Conservation (phyloP, 2,888 invertebrate species). For the Gisinianus flammeolus region DNA sequence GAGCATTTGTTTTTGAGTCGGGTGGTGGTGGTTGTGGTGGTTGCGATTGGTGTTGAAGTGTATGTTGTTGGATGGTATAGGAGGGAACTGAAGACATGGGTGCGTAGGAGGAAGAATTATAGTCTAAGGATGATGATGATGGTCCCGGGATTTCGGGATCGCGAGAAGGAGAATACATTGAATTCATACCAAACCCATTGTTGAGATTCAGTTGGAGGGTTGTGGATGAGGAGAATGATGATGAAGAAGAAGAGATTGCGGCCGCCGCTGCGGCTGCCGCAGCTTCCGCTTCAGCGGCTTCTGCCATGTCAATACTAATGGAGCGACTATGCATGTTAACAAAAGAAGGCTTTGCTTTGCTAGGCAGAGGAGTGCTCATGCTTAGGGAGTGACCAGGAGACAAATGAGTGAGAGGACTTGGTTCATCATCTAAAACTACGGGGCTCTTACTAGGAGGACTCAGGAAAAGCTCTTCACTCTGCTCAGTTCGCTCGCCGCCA, state of each 20-base stretch:
- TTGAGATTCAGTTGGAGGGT: constrained; percentile 41
- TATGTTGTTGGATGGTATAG: constrained; percentile 5
- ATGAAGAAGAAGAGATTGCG: not conserved
- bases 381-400: constrained; percentile 51
- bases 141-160: not conserved
- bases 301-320: constrained; percentile 49
- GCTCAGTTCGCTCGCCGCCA: constrained; percentile 44
- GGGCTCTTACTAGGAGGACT: constrained; percentile 56
- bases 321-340: constrained; percentile 55
- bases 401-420: constrained; percentile 37
- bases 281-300: constrained; percentile 25
- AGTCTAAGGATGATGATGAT: constrained; percentile 20
- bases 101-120: constrained; percentile 4
- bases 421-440: constrained; percentile 52
- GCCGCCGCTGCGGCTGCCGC: not conserved
- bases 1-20: constrained; percentile 55
- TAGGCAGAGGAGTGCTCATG: constrained; percentile 56
- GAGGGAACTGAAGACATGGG: not conserved
- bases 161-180: constrained; percentile 23
- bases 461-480: constrained; percentile 56
- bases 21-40: constrained; percentile 31
- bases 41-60: not conserved
- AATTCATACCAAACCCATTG: constrained; percentile 39
- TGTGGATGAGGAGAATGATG: constrained; percentile 36
- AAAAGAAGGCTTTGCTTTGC: constrained; percentile 54